These are phyloP conservation scores for Brachionus manjavacas DNA, from an alignment of 1,140 invertebrate species.

Conservation along the genomic window DNA sequence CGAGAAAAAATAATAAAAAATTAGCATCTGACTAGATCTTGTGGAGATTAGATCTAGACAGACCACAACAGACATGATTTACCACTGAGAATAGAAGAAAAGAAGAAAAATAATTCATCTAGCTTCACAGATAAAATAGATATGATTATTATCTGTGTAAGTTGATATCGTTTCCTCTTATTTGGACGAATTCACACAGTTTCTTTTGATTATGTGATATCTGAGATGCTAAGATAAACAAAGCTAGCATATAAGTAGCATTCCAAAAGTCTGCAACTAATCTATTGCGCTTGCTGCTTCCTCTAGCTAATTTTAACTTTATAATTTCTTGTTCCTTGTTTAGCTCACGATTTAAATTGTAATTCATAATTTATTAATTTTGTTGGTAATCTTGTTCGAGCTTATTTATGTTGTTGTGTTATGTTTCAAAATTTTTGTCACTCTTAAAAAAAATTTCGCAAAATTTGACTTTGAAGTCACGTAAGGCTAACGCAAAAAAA, in stretches of 20 bases:
- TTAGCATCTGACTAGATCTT: constrained; percentile 6
- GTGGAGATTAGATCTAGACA: not conserved
- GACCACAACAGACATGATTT: constrained; percentile 28
- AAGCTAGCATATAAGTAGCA: not conserved
- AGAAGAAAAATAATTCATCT: constrained; percentile 3
- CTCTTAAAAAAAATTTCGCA: too few relatives aligned
- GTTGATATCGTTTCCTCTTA: constrained; percentile 9
- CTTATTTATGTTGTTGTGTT: not conserved
- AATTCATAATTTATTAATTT: constrained; percentile 40
- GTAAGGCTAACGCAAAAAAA: not conserved
- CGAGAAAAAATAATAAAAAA: not conserved
- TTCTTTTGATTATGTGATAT: constrained; percentile 5
- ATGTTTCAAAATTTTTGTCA: not conserved
- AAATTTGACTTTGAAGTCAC: not conserved
- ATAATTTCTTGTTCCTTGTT: not conserved
- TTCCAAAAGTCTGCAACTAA: not conserved
- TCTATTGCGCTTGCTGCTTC: not conserved
- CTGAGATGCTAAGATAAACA: not conserved
- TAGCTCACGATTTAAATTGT: not conserved
- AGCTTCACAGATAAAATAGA: constrained; percentile 24
- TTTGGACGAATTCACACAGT: not conserved
- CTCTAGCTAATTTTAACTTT: not conserved
- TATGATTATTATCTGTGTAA: constrained; percentile 28
- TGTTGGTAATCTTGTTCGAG: not conserved
- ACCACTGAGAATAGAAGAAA: constrained; percentile 18